Evolutionary conservation across 1,140 invertebrate genomes (phyloP), one percentile per base, ranked within the genome.

Genomic region (Ganaspis sp.): DNA sequence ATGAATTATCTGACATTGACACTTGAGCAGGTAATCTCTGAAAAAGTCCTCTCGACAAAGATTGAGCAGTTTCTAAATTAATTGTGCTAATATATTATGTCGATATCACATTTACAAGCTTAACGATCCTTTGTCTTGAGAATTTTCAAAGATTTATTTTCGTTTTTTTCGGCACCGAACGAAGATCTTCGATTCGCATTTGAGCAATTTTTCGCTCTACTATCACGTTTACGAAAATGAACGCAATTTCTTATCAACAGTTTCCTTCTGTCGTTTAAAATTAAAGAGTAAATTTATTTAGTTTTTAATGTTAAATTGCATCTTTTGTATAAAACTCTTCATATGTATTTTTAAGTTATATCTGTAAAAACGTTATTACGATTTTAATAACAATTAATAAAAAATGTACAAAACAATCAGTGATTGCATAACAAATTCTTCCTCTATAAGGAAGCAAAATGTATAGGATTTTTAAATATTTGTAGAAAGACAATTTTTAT

Each of bases 51-150:
- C 12, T 64, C 23, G 26, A 29, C 23, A 64, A 64, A 64, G 58
- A 64, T 58, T 64, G 58, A 64, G 58, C 58, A 64, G 58, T 29
- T n/a, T 64, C 26, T 64, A 64, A 64, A 34, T 26, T 64, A 64
- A 64, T 64, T 49, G 45, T 17, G 45, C 45, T 49, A 26, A 26
- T 64, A 49, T 6, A 64, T 64, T 64, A 26, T 64, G 21, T 64
- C 23, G 26, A 64, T 64, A 64, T 64, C 58, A 64, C 58, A 64
- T 64, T 64, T 29, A 64, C 23, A 29, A 29, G 58, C 58, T 64
- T 34, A 64, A 64, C 58, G 58, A n/a, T 64, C 29, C 58, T 34
- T 64, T 29, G 12, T 34, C 58, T 29, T 21, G 23, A 26, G 58
- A 64, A 1, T 64, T 34, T 64, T 4, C 58, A 17, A 21, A 29